A percentile compares a stretch with the other conserved stretches of the same genome.
These are phyloP conservation scores for Caracal caracal DNA, from an alignment of 2,113 vertebrate species.

Conservation along the genomic window DNA sequence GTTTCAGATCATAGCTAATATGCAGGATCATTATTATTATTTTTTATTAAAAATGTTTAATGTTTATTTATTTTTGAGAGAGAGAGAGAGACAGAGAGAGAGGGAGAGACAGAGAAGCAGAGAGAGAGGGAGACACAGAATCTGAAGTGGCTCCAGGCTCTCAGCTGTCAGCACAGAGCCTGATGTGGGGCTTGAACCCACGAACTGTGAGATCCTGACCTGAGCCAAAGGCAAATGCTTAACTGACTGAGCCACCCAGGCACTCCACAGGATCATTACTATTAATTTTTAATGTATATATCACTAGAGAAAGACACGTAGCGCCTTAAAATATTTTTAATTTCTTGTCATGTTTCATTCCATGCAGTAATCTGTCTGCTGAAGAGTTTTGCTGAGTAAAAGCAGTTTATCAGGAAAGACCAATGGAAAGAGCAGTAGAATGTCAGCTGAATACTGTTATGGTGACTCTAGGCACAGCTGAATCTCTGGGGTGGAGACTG, in stretches of 20 bases:
- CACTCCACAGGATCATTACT: background rate
- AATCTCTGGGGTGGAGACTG: background rate
- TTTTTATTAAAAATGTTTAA: constrained; percentile 30
- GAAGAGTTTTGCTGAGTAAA: background rate
- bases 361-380: background rate
- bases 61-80: background rate
- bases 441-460: too few relatives aligned
- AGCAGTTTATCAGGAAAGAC: background rate
- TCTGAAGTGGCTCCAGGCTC: too few relatives aligned
- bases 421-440: background rate
- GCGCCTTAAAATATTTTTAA: background rate
- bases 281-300: background rate
- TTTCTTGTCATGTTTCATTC: background rate
- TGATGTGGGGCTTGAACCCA: too few relatives aligned
- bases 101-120: too few relatives aligned
- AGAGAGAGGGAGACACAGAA: too few relatives aligned
- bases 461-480: background rate
- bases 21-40: background rate
- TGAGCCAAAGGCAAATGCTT: too few relatives aligned
- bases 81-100: too few relatives aligned
- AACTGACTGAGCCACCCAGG: too few relatives aligned
- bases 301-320: background rate
- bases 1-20: constrained; percentile 14
- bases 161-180: too few relatives aligned
- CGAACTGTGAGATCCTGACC: too few relatives aligned